These are phyloP conservation scores for Sussaba pulchella DNA, from an alignment of 2,888 invertebrate species.

Conservation along the genomic window DNA sequence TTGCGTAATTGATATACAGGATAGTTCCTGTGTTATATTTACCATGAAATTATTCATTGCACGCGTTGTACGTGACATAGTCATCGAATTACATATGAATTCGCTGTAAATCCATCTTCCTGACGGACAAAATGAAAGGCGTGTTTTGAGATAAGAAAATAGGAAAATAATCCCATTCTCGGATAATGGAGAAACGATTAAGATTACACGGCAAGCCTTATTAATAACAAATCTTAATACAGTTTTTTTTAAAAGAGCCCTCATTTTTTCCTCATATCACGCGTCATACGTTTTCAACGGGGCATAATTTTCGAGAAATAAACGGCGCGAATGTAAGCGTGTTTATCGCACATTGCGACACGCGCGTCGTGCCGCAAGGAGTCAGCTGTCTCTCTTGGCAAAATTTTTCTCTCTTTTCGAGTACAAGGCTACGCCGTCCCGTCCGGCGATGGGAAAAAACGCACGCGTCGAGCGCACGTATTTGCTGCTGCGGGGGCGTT, in stretches of 20 bases:
- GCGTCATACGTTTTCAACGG: conserved; percentile 43
- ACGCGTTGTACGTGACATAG: background rate
- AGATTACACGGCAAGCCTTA: conserved; percentile 1
- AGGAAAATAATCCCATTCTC: conserved; percentile 7
- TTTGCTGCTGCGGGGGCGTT: conserved; percentile 21
- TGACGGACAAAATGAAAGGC: background rate
- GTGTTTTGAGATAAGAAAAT: background rate
- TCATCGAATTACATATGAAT: too few relatives aligned
- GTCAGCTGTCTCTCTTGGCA: conserved; percentile 39
- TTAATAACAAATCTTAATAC: conserved; percentile 46
- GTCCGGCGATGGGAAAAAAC: conserved; percentile 61
- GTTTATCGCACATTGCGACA: conserved; percentile 62
- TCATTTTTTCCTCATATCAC: conserved; percentile 49
- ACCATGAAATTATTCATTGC: background rate
- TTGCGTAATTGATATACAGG: too few relatives aligned
- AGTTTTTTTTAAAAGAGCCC: conserved; percentile 28
- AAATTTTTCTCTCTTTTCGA: conserved; percentile 40
- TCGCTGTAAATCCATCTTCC: background rate
- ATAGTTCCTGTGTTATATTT: background rate
- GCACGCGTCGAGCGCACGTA: conserved; percentile 61
- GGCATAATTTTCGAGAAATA: conserved; percentile 61
- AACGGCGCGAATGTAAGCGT: conserved; percentile 61
- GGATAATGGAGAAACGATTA: conserved; percentile 16
- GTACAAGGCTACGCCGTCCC: conserved; percentile 35
- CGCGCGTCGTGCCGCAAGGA: conserved; percentile 54